Percentiles rank a stretch among this genome's conserved stretches.
phyloP scores from a whole-genome alignment of 2,113 vertebrate genomes.

The Leptodactylus fuscus region DNA sequence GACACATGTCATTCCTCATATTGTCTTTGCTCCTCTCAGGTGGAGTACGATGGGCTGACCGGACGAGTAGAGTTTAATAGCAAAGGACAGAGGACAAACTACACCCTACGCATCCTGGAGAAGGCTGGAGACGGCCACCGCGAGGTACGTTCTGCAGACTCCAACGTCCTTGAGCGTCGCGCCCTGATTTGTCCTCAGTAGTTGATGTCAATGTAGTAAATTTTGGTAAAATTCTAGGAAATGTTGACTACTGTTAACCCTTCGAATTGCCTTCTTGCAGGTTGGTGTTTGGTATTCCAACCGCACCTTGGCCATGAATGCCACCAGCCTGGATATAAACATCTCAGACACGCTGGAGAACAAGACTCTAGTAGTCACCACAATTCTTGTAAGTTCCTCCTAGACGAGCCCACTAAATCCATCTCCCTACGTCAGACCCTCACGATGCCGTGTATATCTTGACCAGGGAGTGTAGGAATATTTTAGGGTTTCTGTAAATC shows the following conservation, averaged over 20 bases:
- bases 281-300: conserved; percentile 91
- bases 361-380: conserved; percentile 88
- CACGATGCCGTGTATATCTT: no score
- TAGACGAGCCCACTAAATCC: not conserved
- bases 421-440: no score
- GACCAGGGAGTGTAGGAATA: no score
- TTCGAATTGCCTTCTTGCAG: conserved; percentile 65
- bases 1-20: not conserved
- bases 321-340: conserved; percentile 85
- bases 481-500: conserved; percentile 14
- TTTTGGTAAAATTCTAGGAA: not conserved
- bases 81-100: conserved; percentile 93
- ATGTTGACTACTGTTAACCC: not conserved
- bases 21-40: conserved; percentile 70
- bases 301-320: conserved; percentile 87
- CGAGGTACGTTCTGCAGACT: conserved; percentile 82
- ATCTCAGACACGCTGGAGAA: conserved; percentile 84
- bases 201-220: not conserved
- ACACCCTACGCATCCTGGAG: conserved; percentile 87
- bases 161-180: no score
- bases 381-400: conserved; percentile 82
- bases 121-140: conserved; percentile 83
- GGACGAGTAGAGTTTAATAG: conserved; percentile 92
- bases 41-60: conserved; percentile 90
- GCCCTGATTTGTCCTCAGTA: no score